phyloP scores from a whole-genome alignment of 92 coral and sea anemone species.

The Phenganax subtilis region DNA sequence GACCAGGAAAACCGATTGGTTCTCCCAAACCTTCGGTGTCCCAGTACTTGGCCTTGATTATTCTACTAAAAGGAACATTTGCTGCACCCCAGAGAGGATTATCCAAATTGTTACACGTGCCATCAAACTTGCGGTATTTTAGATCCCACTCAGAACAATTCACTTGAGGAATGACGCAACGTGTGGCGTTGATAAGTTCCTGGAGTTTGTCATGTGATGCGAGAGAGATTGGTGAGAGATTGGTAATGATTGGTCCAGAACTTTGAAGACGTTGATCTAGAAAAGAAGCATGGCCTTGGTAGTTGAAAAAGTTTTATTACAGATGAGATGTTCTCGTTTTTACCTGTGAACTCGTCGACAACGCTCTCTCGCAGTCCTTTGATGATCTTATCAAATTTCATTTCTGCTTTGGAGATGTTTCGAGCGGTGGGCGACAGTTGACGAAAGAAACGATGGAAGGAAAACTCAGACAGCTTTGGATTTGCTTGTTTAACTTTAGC shows the following conservation, averaged over 20 bases:
- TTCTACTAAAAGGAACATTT: conserved; percentile 63
- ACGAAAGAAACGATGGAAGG: conserved; percentile 88
- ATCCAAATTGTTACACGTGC: conserved; percentile 81
- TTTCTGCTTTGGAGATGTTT: conserved; percentile 73
- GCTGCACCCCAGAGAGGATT: conserved; percentile 95
- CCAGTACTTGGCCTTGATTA: conserved; percentile 70
- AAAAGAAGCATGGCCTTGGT: background rate
- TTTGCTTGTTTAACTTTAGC: conserved; percentile 23
- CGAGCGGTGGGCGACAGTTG: conserved; percentile 74
- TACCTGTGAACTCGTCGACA: conserved; percentile 61
- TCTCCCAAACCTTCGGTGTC: conserved; percentile 68
- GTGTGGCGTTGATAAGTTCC: conserved; percentile 68
- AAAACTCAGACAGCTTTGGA: conserved; percentile 55
- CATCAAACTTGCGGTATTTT: conserved; percentile 76
- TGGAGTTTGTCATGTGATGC: conserved; percentile 70
- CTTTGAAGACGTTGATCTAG: conserved; percentile 44
- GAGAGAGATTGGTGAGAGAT: conserved; percentile 71
- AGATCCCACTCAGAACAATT: conserved; percentile 71
- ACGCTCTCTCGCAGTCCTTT: conserved; percentile 64
- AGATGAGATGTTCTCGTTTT: background rate
- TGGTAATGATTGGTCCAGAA: conserved; percentile 58
- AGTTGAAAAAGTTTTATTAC: background rate
- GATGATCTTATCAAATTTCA: conserved; percentile 68
- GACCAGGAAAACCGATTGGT: conserved; percentile 91
- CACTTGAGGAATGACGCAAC: conserved; percentile 64